Base-by-base conservation (phyloP, 2,797 vertebrate genomes). In the Sandelia bainsii region DNA sequence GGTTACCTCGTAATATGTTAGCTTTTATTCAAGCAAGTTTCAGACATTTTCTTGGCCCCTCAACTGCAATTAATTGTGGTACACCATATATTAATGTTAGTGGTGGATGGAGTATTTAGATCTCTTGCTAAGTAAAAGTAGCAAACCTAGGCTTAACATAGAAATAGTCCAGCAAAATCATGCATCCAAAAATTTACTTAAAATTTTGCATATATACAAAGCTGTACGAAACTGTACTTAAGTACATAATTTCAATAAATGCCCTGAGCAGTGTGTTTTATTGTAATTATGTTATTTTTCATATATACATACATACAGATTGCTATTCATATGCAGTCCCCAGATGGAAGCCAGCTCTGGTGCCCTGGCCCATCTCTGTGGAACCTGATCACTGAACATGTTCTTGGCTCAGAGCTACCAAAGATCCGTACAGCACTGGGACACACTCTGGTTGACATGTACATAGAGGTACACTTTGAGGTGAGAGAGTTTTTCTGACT, bases 371-470 rank as follows among this genome's bases (percentile, higher is more conserved):
- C 69, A 61, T 95, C 94, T 10, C 73, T 97, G 40, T 97, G 96
- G 96, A 92, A 79, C 73, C 87, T 96, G 79, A 90, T 97, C 34
- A 58, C 91, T 81, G 93, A 95, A 52, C 85, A 94, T 77, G 91
- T 95, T 34, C 88, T 93, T 8, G 70, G 57, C 29, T 81, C 92
- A 29, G 91, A 85, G 91, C 92, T 94, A 69, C 85, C 90, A 27
- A 95, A 95, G 91, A 92, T 97, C 80, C 92, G 87, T 56, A 58
- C 74, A 40, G 88, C 94, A 39, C 86, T 98, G 67, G 96, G 96
- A 52, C 84, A 90, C 54, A 80, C 90, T 8, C 82, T 93, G 58
- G 91, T 97, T 61, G 94, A 96, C 84, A 90, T 91, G 79, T 96
- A 94, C 80, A 89, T 91, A 62, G 96, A 96, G 58, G 83, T 94